phyloP scores from a whole-genome alignment of 2,888 invertebrate species.

The Sminthurides aquaticus region DNA sequence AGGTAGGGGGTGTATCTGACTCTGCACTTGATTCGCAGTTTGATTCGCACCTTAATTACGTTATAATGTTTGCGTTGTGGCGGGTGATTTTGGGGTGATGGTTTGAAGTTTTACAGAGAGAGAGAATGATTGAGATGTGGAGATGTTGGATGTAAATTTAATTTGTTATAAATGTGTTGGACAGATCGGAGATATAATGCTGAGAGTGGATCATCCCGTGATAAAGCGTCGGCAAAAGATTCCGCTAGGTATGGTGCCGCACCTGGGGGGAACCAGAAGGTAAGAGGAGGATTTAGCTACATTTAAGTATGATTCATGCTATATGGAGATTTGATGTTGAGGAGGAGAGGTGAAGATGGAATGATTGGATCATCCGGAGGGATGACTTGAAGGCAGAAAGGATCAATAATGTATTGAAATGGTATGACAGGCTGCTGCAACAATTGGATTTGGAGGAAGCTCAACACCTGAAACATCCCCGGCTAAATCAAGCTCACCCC shows the following conservation, averaged over 20 bases:
- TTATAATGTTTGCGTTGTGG: not conserved
- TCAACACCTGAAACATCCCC: constrained; percentile 48
- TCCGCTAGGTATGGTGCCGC: constrained; percentile 44
- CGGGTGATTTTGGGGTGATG: not conserved
- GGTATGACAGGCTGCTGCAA: constrained; percentile 45
- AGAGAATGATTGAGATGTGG: not conserved
- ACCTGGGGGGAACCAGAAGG: constrained; percentile 42
- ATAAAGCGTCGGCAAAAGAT: constrained; percentile 57
- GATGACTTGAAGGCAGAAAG: not conserved
- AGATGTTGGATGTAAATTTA: not conserved
- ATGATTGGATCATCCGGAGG: too few species aligned
- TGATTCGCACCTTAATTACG: not conserved
- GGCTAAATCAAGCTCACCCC: constrained; percentile 29
- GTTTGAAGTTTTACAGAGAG: not conserved
- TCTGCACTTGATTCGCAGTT: not conserved
- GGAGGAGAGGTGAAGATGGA: too few species aligned
- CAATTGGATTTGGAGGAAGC: constrained; percentile 43
- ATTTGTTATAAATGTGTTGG: not conserved
- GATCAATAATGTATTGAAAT: too few species aligned
- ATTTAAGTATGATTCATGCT: too few species aligned
- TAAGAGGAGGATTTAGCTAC: constrained; percentile 24
- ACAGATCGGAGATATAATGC: constrained; percentile 70
- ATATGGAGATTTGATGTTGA: too few species aligned
- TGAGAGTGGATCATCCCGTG: constrained; percentile 70
- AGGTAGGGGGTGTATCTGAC: not conserved